Conservation (phyloP, 1,140 invertebrate species). For the Mamestra configurata region DNA sequence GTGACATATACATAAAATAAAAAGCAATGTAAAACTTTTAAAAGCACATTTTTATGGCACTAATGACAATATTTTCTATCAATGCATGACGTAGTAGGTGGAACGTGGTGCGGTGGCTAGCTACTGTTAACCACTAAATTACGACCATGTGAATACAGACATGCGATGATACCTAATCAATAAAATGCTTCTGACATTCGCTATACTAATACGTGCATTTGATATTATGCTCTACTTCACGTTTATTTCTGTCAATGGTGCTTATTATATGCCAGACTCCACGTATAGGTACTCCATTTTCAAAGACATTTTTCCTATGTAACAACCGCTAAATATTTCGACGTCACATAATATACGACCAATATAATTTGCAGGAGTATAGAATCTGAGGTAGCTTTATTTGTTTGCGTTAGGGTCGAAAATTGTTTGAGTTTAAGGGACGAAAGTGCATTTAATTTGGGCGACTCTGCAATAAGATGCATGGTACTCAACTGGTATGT, state of each 20-base stretch:
- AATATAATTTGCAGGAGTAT: background rate
- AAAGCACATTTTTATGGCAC: background rate
- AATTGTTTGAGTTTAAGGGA: slow-evolving; percentile 7
- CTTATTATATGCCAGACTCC: background rate
- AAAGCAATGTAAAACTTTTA: background rate
- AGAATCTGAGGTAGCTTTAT: slow-evolving; percentile 3
- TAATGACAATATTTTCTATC: background rate
- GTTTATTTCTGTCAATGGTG: slow-evolving; percentile 18
- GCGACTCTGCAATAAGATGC: slow-evolving; percentile 48
- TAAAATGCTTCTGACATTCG: slow-evolving; percentile 13
- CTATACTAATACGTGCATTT: slow-evolving; percentile 11
- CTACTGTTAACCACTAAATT: background rate
- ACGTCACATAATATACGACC: slow-evolving; percentile 33
- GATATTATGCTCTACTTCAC: slow-evolving; percentile 23
- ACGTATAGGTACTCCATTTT: slow-evolving; percentile 49
- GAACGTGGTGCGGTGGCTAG: background rate
- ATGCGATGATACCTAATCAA: slow-evolving; percentile 35
- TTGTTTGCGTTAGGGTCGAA: slow-evolving; percentile 26
- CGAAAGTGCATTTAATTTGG: background rate
- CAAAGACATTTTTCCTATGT: slow-evolving; percentile 54
- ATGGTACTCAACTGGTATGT: slow-evolving; percentile 50
- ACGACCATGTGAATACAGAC: slow-evolving; percentile 15
- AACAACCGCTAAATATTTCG: slow-evolving; percentile 43
- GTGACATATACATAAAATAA: too few relatives aligned
- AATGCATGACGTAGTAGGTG: background rate